A percentile compares a stretch with the other conserved stretches of the same genome.
Conservation (phyloP, 2,888 invertebrate species). For the Mactromeris polynyma region DNA sequence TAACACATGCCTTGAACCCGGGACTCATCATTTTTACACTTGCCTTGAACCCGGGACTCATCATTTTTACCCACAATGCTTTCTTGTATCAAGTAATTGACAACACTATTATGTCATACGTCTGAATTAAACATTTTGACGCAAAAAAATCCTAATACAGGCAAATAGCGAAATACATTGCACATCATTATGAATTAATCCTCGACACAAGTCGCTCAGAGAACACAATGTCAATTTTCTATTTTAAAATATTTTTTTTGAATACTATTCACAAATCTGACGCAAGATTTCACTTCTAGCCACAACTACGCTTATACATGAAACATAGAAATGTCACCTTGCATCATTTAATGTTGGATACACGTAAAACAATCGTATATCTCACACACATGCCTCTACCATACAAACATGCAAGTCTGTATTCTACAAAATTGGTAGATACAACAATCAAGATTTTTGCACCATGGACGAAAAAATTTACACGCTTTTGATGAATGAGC, state of each 20-base stretch:
- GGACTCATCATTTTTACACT: not conserved
- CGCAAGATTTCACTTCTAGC: not conserved
- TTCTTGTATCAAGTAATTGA: not conserved
- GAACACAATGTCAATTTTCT: too few species aligned
- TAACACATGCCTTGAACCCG: not conserved
- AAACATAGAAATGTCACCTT: not conserved
- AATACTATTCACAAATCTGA: not conserved
- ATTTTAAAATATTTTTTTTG: too few species aligned
- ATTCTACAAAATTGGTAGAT: not conserved
- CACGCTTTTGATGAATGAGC: not conserved
- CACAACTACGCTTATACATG: not conserved
- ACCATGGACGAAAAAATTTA: not conserved
- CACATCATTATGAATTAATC: not conserved
- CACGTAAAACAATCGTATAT: not conserved
- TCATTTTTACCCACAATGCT: not conserved
- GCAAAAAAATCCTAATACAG: not conserved
- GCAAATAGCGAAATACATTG: constrained; percentile 5
- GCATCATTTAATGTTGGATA: not conserved
- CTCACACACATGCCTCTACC: not conserved
- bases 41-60: not conserved
- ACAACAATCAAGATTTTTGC: not conserved
- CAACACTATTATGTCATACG: not conserved
- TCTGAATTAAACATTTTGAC: not conserved
- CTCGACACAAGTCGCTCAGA: too few species aligned
- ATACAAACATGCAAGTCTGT: not conserved